Conservation (phyloP, 2,113 vertebrate species). For the Bothrops jararaca region DNA sequence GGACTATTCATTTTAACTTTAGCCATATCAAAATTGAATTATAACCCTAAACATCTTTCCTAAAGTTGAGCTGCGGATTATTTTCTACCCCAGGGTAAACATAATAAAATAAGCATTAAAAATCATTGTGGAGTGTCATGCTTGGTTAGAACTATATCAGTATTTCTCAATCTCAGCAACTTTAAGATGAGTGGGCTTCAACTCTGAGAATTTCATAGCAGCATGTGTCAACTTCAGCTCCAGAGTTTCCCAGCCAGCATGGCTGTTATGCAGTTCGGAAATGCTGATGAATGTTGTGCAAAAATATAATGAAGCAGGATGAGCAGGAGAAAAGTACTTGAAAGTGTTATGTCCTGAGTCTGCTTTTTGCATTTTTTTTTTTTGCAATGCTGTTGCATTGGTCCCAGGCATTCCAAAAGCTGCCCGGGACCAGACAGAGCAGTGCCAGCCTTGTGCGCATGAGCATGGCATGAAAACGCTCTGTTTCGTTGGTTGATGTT, state of each 20-base stretch:
- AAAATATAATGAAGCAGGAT: neutral
- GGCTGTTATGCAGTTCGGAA: neutral
- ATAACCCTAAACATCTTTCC: neutral
- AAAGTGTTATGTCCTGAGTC: too few relatives aligned
- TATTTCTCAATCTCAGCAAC: neutral
- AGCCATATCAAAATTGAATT: neutral
- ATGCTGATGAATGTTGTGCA: neutral
- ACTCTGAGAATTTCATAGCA: neutral
- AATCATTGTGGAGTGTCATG: neutral
- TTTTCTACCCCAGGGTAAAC: neutral
- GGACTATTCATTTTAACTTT: neutral
- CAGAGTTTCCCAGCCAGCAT: neutral
- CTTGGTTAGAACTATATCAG: neutral
- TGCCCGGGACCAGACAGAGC: too few relatives aligned
- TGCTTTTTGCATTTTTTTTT: too few relatives aligned
- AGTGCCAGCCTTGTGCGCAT: too few relatives aligned
- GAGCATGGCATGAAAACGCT: too few relatives aligned
- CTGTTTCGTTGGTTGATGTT: too few relatives aligned
- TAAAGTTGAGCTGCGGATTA: neutral
- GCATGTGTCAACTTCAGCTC: neutral
- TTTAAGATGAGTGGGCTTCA: neutral
- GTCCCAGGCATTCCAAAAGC: too few relatives aligned
- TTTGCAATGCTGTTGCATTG: too few relatives aligned
- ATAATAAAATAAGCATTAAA: neutral
- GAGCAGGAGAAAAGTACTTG: neutral